phyloP scores from a whole-genome alignment of 2,113 vertebrate species.

The Zapornia atra region DNA sequence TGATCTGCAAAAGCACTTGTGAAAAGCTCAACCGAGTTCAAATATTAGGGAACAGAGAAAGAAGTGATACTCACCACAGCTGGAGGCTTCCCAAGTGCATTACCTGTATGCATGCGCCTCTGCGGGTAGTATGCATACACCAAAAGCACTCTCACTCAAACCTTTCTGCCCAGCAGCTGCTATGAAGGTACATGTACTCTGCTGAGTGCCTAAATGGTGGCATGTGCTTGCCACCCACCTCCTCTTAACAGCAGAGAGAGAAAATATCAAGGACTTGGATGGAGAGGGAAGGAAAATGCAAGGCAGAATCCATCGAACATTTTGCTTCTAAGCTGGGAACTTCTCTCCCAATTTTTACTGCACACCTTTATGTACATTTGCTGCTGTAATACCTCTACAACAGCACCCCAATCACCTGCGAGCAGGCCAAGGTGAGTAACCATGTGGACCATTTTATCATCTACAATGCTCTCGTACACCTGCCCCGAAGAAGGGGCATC shows the following conservation, averaged over 20 bases:
- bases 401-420: not conserved
- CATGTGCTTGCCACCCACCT: not conserved
- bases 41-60: conserved; percentile 28
- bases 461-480: not conserved
- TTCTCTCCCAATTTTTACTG: not conserved
- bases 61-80: conserved; percentile 54
- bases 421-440: not conserved
- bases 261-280: not conserved
- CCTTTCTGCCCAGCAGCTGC: not conserved
- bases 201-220: not conserved
- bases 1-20: conserved; percentile 20
- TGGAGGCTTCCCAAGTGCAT: not conserved
- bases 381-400: not conserved
- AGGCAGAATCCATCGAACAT: not conserved
- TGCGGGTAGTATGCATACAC: conserved; percentile 20
- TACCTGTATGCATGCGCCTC: conserved; percentile 33
- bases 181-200: not conserved
- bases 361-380: not conserved
- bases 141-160: not conserved
- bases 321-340: not conserved
- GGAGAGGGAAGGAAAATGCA: not conserved
- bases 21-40: conserved; percentile 11
- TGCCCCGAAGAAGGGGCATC: not conserved
- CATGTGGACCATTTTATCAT: not conserved
- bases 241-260: not conserved